These are phyloP conservation scores for Gobius niger DNA, from an alignment of 2,113 vertebrate species.

Conservation along the genomic window DNA sequence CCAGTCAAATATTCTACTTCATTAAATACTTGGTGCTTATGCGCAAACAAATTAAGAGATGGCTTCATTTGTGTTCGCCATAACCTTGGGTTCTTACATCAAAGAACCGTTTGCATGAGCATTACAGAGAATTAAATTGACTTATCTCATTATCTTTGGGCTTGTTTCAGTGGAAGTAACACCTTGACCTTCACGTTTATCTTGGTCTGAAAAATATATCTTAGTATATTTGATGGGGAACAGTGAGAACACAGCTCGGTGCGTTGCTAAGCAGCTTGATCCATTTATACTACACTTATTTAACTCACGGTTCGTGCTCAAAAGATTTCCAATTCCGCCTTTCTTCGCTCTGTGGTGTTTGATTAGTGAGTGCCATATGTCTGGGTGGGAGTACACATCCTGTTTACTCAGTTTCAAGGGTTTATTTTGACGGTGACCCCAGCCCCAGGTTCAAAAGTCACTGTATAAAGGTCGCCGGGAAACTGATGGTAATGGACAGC, in stretches of 20 bases:
- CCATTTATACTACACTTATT: slow-evolving; percentile 28
- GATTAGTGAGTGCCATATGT: slow-evolving; percentile 56
- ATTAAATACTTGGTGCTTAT: slow-evolving; percentile 10
- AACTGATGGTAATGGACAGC: slow-evolving; percentile 65
- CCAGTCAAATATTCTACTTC: neutral
- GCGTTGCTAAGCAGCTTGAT: slow-evolving; percentile 60
- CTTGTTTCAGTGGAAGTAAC: slow-evolving; percentile 5
- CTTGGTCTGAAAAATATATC: slow-evolving; percentile 40
- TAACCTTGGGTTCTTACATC: neutral
- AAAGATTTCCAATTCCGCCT: slow-evolving; percentile 17
- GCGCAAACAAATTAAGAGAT: neutral
- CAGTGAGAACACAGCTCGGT: slow-evolving; percentile 10
- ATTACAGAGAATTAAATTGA: neutral
- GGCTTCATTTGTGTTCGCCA: neutral
- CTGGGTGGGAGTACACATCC: slow-evolving; percentile 59
- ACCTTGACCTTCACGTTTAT: slow-evolving; percentile 14
- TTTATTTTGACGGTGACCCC: slow-evolving; percentile 68
- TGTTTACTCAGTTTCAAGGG: slow-evolving; percentile 58
- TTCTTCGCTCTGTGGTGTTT: slow-evolving; percentile 30
- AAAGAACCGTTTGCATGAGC: neutral
- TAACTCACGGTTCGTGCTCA: neutral
- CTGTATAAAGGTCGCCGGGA: slow-evolving; percentile 32
- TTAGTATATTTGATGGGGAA: slow-evolving; percentile 20
- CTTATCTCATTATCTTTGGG: slow-evolving; percentile 2
- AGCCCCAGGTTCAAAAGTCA: slow-evolving; percentile 41